These are phyloP conservation scores for Coranthus polyacanthus DNA, from an alignment of 2,797 vertebrate genomes.

Conservation along the genomic window DNA sequence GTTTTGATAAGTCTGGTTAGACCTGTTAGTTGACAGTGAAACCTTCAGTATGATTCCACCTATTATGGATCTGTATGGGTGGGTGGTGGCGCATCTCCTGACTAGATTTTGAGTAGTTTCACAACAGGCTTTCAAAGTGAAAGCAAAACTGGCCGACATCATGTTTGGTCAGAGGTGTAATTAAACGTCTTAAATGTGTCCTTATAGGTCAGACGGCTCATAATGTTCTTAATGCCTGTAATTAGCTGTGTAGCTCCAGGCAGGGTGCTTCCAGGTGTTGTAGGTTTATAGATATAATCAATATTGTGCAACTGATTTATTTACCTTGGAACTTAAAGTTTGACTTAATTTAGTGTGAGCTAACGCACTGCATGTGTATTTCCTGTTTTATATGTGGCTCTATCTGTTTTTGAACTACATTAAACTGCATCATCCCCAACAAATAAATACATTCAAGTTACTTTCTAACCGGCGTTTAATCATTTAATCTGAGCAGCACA, in stretches of 20 bases:
- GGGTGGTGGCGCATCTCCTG: neutral
- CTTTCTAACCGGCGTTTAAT: no score
- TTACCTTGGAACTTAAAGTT: neutral
- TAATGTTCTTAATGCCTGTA: neutral
- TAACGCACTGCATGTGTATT: no score
- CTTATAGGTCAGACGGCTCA: slow-evolving; percentile 1
- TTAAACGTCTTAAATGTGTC: neutral
- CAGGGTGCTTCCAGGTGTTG: neutral
- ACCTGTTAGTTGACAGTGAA: slow-evolving; percentile 58
- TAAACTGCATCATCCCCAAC: no score
- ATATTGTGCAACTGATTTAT: slow-evolving; percentile 5
- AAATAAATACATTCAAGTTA: no score
- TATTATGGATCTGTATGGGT: neutral
- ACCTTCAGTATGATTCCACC: slow-evolving; percentile 3
- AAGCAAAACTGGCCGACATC: neutral
- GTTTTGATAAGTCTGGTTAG: slow-evolving; percentile 38
- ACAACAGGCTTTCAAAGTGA: neutral
- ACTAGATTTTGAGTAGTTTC: neutral
- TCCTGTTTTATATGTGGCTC: no score
- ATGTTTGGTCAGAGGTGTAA: neutral
- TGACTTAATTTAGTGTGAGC: neutral
- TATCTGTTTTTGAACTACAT: no score
- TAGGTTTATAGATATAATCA: neutral
- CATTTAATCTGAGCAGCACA: no score
- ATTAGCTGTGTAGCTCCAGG: neutral